These are phyloP conservation scores for Cabera pusaria DNA, from an alignment of 2,888 invertebrate species.

Conservation along the genomic window DNA sequence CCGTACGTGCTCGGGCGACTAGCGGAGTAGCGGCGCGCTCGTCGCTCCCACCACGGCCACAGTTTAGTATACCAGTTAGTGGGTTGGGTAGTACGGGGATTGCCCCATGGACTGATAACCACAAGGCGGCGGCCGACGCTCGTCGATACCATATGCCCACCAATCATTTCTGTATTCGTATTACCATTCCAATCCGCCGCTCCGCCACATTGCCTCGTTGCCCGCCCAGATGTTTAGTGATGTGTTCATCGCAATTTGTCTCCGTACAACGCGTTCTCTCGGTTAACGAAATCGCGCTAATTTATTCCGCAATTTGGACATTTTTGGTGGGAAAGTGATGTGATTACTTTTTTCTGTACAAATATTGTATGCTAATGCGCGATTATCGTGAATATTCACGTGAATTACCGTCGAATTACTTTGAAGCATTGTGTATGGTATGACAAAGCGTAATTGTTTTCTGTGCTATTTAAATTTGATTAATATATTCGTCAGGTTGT, in stretches of 20 bases:
- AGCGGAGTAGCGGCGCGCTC: slow-evolving; percentile 6
- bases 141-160: slow-evolving; percentile 19
- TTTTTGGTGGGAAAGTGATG: slow-evolving; percentile 24
- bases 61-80: slow-evolving; percentile 3
- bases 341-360: slow-evolving; percentile 14
- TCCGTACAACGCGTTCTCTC: slow-evolving; percentile 21
- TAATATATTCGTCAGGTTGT: too few species aligned
- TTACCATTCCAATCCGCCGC: slow-evolving; percentile 3
- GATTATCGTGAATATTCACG: slow-evolving; percentile 18
- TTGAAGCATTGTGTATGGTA: slow-evolving; percentile 8
- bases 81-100: slow-evolving; percentile 19
- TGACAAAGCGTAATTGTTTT: slow-evolving; percentile 3
- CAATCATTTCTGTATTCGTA: slow-evolving; percentile 8
- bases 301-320: slow-evolving; percentile 14
- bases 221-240: slow-evolving; percentile 18
- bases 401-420: slow-evolving; percentile 9
- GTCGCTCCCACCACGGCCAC: slow-evolving; percentile 14
- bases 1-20: slow-evolving; percentile 15
- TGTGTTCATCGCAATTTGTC: slow-evolving; percentile 22
- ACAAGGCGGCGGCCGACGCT: slow-evolving; percentile 29
- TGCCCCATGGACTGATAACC: slow-evolving; percentile 29
- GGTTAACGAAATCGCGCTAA: slow-evolving; percentile 15
- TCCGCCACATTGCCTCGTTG: slow-evolving; percentile 9
- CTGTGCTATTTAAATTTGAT: too few species aligned
- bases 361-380: slow-evolving; percentile 15